phyloP scores from a whole-genome alignment of 2,113 vertebrate genomes.

The Thymallus thymallus region DNA sequence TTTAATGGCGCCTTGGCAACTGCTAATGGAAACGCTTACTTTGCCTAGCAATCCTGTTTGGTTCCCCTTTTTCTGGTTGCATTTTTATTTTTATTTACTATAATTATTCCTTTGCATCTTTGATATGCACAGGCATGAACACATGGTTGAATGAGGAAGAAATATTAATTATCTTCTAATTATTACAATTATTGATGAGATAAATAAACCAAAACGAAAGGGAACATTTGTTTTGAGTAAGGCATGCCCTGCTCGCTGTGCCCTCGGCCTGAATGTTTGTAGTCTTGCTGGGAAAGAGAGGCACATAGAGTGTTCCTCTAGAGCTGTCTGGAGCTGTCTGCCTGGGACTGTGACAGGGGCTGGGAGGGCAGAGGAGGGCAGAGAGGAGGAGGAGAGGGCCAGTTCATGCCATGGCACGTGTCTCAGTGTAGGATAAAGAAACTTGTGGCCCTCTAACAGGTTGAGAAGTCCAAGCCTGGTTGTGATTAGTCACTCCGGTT shows the following conservation, averaged over 20 bases:
- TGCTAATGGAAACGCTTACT: slow-evolving; percentile 76
- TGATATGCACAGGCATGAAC: slow-evolving; percentile 48
- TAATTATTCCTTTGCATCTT: slow-evolving; percentile 59
- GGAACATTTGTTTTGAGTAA: slow-evolving; percentile 68
- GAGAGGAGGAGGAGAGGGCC: slow-evolving; percentile 29
- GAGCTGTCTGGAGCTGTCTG: slow-evolving; percentile 25
- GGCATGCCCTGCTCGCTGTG: slow-evolving; percentile 14
- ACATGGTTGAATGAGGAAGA: slow-evolving; percentile 31
- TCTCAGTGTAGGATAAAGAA: slow-evolving; percentile 71
- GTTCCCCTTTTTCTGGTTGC: slow-evolving; percentile 48
- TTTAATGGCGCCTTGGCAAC: slow-evolving; percentile 79
- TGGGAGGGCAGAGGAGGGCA: slow-evolving; percentile 19
- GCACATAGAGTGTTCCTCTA: slow-evolving; percentile 48
- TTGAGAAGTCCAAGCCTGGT: slow-evolving; percentile 80
- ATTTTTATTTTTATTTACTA: slow-evolving; percentile 28
- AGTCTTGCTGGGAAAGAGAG: slow-evolving; percentile 28
- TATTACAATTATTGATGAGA: slow-evolving; percentile 63
- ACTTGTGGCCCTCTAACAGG: slow-evolving; percentile 76
- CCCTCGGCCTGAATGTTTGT: slow-evolving; percentile 44
- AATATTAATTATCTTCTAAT: slow-evolving; percentile 64
- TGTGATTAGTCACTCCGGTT: slow-evolving; percentile 75
- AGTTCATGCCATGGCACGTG: slow-evolving; percentile 63
- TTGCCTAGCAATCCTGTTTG: slow-evolving; percentile 66
- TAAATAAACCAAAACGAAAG: slow-evolving; percentile 65
- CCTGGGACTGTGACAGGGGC: slow-evolving; percentile 24